phyloP scores from a whole-genome alignment of 2,888 invertebrate species.

The Hermaeophaga mercurialis region DNA sequence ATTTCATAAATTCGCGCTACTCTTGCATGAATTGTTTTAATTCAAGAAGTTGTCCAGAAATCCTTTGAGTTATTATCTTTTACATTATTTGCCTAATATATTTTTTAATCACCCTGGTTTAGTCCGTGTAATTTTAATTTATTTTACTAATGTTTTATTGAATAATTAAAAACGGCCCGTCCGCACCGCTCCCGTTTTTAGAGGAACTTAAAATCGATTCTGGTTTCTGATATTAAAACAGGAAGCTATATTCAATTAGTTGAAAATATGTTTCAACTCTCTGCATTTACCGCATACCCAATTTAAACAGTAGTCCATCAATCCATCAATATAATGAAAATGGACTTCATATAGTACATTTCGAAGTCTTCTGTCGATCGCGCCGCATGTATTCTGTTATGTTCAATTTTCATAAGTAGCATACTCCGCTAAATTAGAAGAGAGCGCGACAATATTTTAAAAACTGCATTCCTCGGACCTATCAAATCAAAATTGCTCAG shows the following conservation, averaged over 20 bases:
- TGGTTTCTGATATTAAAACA: too few relatives aligned
- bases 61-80: too few relatives aligned
- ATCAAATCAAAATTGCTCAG: slow-evolving; percentile 38
- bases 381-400: slow-evolving; percentile 30
- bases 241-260: background rate
- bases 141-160: too few relatives aligned
- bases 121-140: too few relatives aligned
- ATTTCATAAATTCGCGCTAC: too few relatives aligned
- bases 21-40: too few relatives aligned
- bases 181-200: too few relatives aligned
- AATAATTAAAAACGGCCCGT: too few relatives aligned
- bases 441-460: slow-evolving; percentile 38
- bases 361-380: slow-evolving; percentile 25
- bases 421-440: slow-evolving; percentile 40
- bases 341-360: slow-evolving; percentile 23
- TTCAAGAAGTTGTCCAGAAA: too few relatives aligned
- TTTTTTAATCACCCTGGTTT: too few relatives aligned
- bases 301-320: slow-evolving; percentile 14
- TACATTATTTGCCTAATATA: too few relatives aligned
- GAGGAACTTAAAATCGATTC: too few relatives aligned
- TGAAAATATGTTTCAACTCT: background rate
- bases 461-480: slow-evolving; percentile 34
- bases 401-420: slow-evolving; percentile 44
- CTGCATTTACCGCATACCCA: slow-evolving; percentile 1
- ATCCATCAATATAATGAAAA: slow-evolving; percentile 23